Evolutionary conservation across 2,113 vertebrate genomes (phyloP).

Genomic region (Mystacornis crossleyi): DNA sequence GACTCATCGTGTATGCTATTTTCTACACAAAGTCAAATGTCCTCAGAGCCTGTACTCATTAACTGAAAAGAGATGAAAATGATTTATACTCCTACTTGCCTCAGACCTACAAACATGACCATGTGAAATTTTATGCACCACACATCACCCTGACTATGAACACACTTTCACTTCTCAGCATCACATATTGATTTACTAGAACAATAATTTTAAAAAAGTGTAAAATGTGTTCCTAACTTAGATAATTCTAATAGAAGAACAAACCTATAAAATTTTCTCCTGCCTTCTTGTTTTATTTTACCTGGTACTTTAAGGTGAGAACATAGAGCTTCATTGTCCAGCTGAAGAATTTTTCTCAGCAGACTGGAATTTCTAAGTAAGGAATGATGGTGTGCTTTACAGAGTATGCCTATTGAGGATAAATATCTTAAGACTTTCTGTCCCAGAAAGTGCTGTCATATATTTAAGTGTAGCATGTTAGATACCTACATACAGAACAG

Average conservation of each 20-base stretch:
- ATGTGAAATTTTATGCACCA: background rate
- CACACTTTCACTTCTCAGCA: background rate
- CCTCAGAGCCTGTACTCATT: background rate
- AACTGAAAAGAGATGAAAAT: background rate
- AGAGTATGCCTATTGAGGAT: background rate
- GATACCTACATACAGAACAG: background rate
- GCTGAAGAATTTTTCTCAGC: background rate
- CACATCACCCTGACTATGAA: background rate
- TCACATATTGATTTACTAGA: background rate
- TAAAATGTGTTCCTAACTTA: background rate
- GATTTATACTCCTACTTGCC: background rate
- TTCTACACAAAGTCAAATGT: background rate
- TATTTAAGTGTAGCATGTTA: background rate
- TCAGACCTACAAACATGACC: background rate
- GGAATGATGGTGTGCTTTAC: background rate
- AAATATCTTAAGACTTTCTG: background rate
- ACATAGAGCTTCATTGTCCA: background rate
- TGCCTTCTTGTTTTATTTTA: background rate
- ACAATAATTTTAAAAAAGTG: background rate
- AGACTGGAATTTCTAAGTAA: background rate
- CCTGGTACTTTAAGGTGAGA: background rate
- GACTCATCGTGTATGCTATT: background rate
- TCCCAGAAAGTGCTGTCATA: background rate
- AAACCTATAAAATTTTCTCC: background rate
- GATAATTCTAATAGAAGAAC: background rate